phyloP scores from a whole-genome alignment of 2,797 vertebrate genomes.

The Lithobates pipiens region DNA sequence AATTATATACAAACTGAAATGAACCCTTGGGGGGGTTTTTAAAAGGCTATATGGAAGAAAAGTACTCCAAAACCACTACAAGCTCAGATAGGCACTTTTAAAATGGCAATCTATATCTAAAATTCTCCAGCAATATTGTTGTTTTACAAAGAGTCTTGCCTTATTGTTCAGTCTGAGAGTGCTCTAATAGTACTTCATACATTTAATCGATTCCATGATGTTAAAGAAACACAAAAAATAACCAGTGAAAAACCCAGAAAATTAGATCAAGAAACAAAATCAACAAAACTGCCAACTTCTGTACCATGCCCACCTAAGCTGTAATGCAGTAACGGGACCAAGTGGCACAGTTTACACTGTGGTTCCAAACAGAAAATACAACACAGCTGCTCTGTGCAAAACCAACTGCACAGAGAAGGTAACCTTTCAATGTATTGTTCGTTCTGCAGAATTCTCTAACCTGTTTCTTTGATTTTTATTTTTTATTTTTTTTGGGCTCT shows the following conservation, averaged over 20 bases:
- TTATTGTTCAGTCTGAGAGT: background rate
- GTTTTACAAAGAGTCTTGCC: constrained; percentile 2
- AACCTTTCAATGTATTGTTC: no score
- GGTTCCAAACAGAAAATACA: no score
- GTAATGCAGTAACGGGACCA: no score
- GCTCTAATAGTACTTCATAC: background rate
- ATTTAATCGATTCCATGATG: constrained; percentile 12
- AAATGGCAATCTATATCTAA: constrained; percentile 1
- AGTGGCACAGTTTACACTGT: no score
- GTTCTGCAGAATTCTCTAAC: no score
- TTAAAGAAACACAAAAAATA: background rate
- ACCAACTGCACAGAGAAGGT: no score
- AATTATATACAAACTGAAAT: background rate
- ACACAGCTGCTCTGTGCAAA: no score
- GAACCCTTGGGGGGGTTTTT: background rate
- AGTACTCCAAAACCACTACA: background rate
- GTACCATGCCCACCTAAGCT: no score
- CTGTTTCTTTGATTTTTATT: no score
- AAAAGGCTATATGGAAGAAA: background rate
- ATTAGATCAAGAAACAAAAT: background rate
- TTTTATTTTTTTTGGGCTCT: no score
- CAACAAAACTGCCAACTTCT: background rate
- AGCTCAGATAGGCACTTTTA: background rate
- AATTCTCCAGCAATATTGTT: background rate
- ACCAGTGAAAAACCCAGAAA: background rate